A percentile compares a stretch with the other conserved stretches of the same genome.
Evolutionary conservation across 2,888 invertebrate species (phyloP).

Genomic region (Hirtodrosophila duncani): DNA sequence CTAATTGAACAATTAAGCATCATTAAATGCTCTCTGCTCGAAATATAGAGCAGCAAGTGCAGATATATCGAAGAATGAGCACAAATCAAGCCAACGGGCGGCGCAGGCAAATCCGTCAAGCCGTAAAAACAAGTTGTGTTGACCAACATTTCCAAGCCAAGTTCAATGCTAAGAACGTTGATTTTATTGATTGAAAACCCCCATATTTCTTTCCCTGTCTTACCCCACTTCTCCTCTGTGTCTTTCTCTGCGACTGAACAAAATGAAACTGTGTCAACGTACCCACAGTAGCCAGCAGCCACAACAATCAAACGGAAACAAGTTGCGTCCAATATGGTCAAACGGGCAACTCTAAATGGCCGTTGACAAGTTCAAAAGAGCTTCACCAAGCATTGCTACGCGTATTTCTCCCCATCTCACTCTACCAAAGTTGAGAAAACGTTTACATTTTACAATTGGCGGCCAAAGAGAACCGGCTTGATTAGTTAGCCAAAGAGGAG

Average conservation of each 20-base stretch:
- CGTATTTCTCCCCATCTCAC: too few relatives aligned
- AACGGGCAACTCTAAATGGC: constrained; percentile 49
- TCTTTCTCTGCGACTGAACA: not conserved
- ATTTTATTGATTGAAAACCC: constrained; percentile 58
- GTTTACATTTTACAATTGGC: too few relatives aligned
- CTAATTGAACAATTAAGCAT: constrained; percentile 62
- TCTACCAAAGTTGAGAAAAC: too few relatives aligned
- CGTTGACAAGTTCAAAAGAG: constrained; percentile 67
- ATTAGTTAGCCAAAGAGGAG: too few relatives aligned
- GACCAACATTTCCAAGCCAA: constrained; percentile 12
- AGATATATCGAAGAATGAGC: constrained; percentile 32
- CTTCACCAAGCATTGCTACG: too few relatives aligned
- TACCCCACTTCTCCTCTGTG: not conserved
- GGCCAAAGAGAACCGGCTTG: too few relatives aligned
- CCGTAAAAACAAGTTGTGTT: constrained; percentile 14
- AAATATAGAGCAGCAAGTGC: constrained; percentile 54
- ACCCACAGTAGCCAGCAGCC: constrained; percentile 34
- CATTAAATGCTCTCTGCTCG: constrained; percentile 37
- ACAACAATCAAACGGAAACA: constrained; percentile 59
- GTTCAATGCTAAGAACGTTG: constrained; percentile 35
- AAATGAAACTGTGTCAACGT: constrained; percentile 63
- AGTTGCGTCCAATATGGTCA: constrained; percentile 60
- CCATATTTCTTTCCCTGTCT: constrained; percentile 1
- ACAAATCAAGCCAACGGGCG: constrained; percentile 28
- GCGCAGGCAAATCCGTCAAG: constrained; percentile 37